phyloP scores from a whole-genome alignment of 2,888 invertebrate species.

The Shargacucullia verbasci region DNA sequence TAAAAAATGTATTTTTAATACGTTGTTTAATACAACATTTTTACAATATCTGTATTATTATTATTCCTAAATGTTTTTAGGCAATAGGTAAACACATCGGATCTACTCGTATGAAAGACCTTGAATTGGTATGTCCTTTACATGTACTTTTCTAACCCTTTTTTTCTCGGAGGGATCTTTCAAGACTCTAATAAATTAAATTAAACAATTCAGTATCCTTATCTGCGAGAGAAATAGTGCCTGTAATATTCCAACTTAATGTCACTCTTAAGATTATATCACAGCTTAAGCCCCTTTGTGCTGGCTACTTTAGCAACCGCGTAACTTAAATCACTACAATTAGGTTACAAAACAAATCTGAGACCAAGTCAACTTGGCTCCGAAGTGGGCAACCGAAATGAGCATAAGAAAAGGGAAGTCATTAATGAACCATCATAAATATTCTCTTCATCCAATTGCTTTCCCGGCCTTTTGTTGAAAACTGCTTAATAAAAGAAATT shows the following conservation, averaged over 20 bases:
- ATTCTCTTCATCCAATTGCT: conserved; percentile 43
- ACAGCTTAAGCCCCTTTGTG: conserved; percentile 68
- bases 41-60: too few relatives aligned
- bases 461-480: conserved; percentile 14
- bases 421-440: conserved; percentile 31
- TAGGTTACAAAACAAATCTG: conserved; percentile 68
- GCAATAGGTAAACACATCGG: conserved; percentile 20
- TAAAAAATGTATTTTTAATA: too few relatives aligned
- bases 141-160: conserved; percentile 28
- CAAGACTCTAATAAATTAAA: conserved; percentile 64
- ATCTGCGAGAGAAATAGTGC: conserved; percentile 71
- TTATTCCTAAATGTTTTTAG: conserved; percentile 25
- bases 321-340: conserved; percentile 69
- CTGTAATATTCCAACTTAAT: conserved; percentile 72
- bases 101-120: conserved; percentile 5
- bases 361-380: conserved; percentile 47
- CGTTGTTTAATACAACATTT: too few relatives aligned
- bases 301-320: conserved; percentile 64
- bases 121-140: conserved; percentile 7
- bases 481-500: conserved; percentile 7
- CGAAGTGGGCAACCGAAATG: conserved; percentile 21
- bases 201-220: conserved; percentile 69
- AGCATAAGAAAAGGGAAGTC: conserved; percentile 26
- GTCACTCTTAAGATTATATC: conserved; percentile 73
- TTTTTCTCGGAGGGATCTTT: conserved; percentile 41